Base-by-base conservation (phyloP, 2,113 vertebrate genomes). In the Spea bombifrons region DNA sequence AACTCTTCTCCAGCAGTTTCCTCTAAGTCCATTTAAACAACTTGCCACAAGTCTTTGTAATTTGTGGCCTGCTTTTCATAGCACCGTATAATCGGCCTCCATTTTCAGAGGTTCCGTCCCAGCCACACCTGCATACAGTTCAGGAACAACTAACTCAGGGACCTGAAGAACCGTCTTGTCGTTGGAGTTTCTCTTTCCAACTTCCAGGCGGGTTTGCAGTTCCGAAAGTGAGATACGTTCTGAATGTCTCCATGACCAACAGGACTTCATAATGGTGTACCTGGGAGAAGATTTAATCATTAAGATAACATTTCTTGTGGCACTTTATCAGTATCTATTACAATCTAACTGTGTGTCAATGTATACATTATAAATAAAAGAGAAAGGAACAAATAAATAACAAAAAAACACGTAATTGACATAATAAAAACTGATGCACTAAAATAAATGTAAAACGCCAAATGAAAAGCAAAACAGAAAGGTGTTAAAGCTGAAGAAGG, bases 211-310 rank as follows among this genome's bases (percentile, higher is more conserved):
- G 10, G 57, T 85, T 52, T 77, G 73, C 70, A 98, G 81, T 7
- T 94, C 92, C 9, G 81, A 73, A 67, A 93, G 85, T 2, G 88
- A 83, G 4, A 92, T 90, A 0, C 96, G 89, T 3, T 90, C 86
- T 7, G 85, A 65, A 61, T 92, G 93, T 74, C 83, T 92, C 96
- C 96, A 99, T 4, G 90, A 90, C 92, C 95, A 96, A 84, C 97
- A 98, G 45, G 85, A 80, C 84, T 93, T 96, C 86, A 99, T 97
- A 82, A 97, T 83, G 12, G 81, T 47, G 2, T 97, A 92, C 82
- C 97, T 99, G 86, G 3, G 76, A 80, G 75, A 55, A n/a, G 53
- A 43, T 8, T 2, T 4, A 30, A 71, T 52, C 30, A 53, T 53
- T 8, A 53, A 53, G 10, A 10, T 8, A 53, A 53, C 7, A 53